phyloP scores from a whole-genome alignment of 2,888 invertebrate genomes.

The Acronicta alni region DNA sequence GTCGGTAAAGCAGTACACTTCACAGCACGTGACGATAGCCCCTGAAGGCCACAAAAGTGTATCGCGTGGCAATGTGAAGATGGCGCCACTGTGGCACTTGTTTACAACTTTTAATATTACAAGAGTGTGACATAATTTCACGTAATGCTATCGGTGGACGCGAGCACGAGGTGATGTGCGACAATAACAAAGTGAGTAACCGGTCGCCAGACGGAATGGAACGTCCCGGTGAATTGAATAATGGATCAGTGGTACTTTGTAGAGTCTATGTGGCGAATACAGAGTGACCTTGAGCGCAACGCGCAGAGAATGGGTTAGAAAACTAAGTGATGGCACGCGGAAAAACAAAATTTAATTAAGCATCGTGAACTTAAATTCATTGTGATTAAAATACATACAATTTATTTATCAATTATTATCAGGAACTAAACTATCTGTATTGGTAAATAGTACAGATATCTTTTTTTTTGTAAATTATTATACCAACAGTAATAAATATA shows the following conservation, averaged over 20 bases:
- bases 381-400: too few relatives aligned
- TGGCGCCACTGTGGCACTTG: constrained; percentile 70
- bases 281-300: constrained; percentile 35
- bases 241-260: constrained; percentile 2
- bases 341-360: background rate
- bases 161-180: constrained; percentile 42
- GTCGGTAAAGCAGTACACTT: constrained; percentile 69
- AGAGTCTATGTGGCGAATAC: background rate
- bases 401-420: too few relatives aligned
- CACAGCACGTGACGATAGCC: constrained; percentile 74
- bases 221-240: constrained; percentile 13
- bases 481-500: too few relatives aligned
- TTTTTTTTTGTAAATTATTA: too few relatives aligned
- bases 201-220: constrained; percentile 26
- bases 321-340: constrained; percentile 8
- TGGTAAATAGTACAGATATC: too few relatives aligned
- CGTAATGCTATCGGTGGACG: constrained; percentile 61
- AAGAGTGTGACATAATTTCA: constrained; percentile 78
- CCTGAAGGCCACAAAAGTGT: constrained; percentile 55
- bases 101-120: constrained; percentile 69
- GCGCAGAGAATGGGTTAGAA: constrained; percentile 4
- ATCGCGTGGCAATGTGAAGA: constrained; percentile 56
- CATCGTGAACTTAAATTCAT: background rate
- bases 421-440: too few relatives aligned
- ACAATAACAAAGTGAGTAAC: constrained; percentile 56